These are phyloP conservation scores for Anthopleura xanthogrammica DNA, from an alignment of 92 coral and sea anemone genomes.

Conservation along the genomic window DNA sequence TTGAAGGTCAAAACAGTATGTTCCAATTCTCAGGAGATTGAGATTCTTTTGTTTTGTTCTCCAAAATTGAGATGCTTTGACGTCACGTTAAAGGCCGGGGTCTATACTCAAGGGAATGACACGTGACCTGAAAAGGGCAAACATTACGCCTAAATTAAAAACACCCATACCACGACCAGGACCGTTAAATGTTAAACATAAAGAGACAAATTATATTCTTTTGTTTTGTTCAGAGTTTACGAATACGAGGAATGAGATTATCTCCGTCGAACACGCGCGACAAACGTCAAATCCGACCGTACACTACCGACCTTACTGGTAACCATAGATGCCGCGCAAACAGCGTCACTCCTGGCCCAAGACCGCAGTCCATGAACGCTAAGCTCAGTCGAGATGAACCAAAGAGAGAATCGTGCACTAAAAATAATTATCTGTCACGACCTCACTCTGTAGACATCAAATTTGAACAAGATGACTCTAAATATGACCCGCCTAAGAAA, in stretches of 20 bases:
- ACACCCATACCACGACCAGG: too few relatives aligned
- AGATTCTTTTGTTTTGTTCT: too few relatives aligned
- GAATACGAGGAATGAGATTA: constrained; percentile 42
- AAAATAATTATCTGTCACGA: not conserved
- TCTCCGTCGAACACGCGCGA: constrained; percentile 14
- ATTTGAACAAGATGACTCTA: not conserved
- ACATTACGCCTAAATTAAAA: too few relatives aligned
- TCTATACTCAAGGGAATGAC: too few relatives aligned
- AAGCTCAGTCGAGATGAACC: not conserved
- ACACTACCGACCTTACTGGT: constrained; percentile 18
- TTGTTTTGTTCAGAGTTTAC: constrained; percentile 30
- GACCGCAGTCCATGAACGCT: constrained; percentile 25
- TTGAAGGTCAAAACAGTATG: too few relatives aligned
- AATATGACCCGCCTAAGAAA: not conserved
- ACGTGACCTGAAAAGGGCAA: too few relatives aligned
- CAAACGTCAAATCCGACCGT: constrained; percentile 16
- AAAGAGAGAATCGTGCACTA: not conserved
- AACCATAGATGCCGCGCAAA: constrained; percentile 5
- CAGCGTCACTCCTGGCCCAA: constrained; percentile 9
- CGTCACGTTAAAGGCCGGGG: too few relatives aligned
- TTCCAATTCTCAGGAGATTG: too few relatives aligned
- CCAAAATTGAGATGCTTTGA: too few relatives aligned
- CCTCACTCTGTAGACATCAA: not conserved
- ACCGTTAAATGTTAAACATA: too few relatives aligned
- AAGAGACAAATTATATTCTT: too few relatives aligned